Conservation (phyloP, 1,140 invertebrate species). For the Rhagoletis pomonella region DNA sequence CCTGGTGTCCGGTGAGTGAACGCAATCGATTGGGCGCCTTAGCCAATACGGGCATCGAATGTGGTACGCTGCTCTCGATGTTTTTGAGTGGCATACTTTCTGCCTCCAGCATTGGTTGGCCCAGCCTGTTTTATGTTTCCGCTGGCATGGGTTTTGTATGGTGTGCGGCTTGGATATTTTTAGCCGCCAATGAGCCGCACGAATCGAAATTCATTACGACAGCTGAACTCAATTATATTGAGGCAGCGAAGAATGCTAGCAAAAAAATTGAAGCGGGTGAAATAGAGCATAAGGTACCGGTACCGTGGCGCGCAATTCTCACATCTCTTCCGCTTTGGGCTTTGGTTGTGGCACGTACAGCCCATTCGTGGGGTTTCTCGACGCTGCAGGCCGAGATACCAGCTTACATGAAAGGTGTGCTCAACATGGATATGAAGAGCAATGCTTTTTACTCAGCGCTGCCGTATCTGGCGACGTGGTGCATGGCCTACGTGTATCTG, state of each 20-base stretch:
- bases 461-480: conserved; percentile 85
- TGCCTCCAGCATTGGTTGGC: conserved; percentile 82
- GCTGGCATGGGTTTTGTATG: conserved; percentile 80
- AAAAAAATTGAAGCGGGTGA: conserved; percentile 57
- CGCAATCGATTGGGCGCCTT: conserved; percentile 77
- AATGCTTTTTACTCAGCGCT: conserved; percentile 84
- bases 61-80: conserved; percentile 84
- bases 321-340: conserved; percentile 89
- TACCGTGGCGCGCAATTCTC: conserved; percentile 86
- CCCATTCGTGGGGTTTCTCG: conserved; percentile 95
- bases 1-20: conserved; percentile 83
- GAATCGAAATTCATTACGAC: conserved; percentile 77
- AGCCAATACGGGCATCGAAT: conserved; percentile 80
- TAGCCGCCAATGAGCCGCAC: conserved; percentile 81
- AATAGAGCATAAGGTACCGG: conserved; percentile 60
- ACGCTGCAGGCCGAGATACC: conserved; percentile 94
- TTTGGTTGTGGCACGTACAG: conserved; percentile 87
- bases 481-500: conserved; percentile 81
- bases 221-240: conserved; percentile 80
- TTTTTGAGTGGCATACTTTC: conserved; percentile 81
- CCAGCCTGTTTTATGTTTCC: conserved; percentile 85
- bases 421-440: conserved; percentile 85
- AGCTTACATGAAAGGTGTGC: conserved; percentile 88
- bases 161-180: conserved; percentile 79
- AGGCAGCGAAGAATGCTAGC: conserved; percentile 67